Conservation (phyloP, 2,888 invertebrate species). For the Glyphotaelius pellucidus region DNA sequence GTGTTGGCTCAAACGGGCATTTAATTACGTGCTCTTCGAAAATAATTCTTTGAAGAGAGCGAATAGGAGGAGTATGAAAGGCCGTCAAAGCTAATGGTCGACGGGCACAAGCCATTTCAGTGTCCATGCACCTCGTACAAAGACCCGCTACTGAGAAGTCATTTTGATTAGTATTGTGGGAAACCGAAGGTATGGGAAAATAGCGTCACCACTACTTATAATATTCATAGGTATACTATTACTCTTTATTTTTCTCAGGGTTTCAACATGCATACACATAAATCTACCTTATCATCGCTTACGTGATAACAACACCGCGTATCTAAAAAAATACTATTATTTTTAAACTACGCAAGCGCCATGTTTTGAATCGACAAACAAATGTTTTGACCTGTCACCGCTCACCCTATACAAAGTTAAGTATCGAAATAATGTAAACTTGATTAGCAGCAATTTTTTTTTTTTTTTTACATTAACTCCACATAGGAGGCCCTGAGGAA, state of each 20-base stretch:
- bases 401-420: too few relatives aligned
- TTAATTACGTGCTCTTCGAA: constrained; percentile 62
- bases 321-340: too few relatives aligned
- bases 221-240: too few relatives aligned
- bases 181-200: not conserved
- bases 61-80: constrained; percentile 40
- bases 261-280: not conserved
- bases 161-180: constrained; percentile 6
- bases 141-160: constrained; percentile 16
- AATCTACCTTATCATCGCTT: too few relatives aligned
- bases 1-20: constrained; percentile 57
- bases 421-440: too few relatives aligned
- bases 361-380: too few relatives aligned
- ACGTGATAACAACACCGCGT: too few relatives aligned
- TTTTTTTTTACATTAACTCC: too few relatives aligned
- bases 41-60: constrained; percentile 58
- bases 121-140: constrained; percentile 18
- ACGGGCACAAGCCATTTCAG: constrained; percentile 29
- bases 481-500: too few relatives aligned
- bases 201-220: not conserved
- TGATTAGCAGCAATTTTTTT: too few relatives aligned
- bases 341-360: too few relatives aligned
- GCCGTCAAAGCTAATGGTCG: constrained; percentile 60
- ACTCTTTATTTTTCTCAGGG: not conserved
- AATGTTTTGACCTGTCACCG: too few relatives aligned